Evolutionary conservation across 2,797 vertebrate genomes (phyloP), one percentile per base, ranked within the genome.

Genomic region (Lepilemur ruficaudatus): DNA sequence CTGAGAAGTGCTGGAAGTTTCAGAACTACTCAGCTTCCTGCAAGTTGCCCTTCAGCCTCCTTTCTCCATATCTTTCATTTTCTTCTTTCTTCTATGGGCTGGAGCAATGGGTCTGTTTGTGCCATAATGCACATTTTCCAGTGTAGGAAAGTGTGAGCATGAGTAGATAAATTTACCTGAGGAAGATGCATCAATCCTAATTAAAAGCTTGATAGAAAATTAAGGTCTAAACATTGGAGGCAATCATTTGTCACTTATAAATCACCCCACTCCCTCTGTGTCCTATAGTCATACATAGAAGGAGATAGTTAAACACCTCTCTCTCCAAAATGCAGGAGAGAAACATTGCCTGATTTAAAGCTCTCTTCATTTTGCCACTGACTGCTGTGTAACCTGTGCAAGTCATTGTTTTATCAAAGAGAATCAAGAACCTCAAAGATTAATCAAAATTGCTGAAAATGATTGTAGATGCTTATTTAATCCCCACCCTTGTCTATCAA

Each of bases 201-300:
- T 75, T 94, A 84, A 41, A 89, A 61, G 0, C 35, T 85, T 95
- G 46, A 50, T 72, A 80, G 41, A 41, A 91, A 95, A 85, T 65
- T n/a, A 32, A 94, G 90, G 72, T 65, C 38, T 93, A 52, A 95
- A 73, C 75, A 76, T 38, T 67, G 14, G 65, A 28, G 32, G 30
- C 43, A 92, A 81, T 81, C 70, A n/a, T 61, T 80, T 82, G 52
- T 70, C 48, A 35, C 46, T 73, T 87, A 32, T 14, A 4, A 55
- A 50, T 65, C 65, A 85, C 43, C 59, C 50, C 65, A 52, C 30
- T 70, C 52, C 90, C 48, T 73, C 13, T 76, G 46, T 89, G 28
- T 82, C 61, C 63, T 72, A 7, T 52, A 48, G 76, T 82, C n/a
- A 63, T 72, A 35, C 32, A 32, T 35, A 78, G 73, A 55, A 89